phyloP scores from a whole-genome alignment of 2,797 vertebrate genomes.

The Enteromius anoplus region DNA sequence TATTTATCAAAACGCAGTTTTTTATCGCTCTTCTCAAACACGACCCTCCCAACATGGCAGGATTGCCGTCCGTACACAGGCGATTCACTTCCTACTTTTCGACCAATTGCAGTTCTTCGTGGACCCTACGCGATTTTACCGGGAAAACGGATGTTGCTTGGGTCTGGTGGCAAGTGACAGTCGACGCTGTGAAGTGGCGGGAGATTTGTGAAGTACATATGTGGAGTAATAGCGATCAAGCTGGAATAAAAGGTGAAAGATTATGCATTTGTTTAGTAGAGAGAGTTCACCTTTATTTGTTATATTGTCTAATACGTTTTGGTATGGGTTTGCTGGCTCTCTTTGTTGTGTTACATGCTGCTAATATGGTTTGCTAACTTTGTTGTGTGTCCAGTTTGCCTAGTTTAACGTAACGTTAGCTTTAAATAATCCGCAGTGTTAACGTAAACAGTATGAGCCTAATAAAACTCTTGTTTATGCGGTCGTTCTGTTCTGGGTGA shows the following conservation, averaged over 20 bases:
- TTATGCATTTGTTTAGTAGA: not conserved
- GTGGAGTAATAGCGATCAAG: not conserved
- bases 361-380: slow-evolving; percentile 21
- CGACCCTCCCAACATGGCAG: slow-evolving; percentile 41
- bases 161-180: slow-evolving; percentile 59
- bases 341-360: slow-evolving; percentile 1
- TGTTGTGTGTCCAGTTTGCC: slow-evolving; percentile 6
- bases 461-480: not conserved
- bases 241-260: slow-evolving; percentile 39
- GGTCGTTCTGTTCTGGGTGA: not conserved
- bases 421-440: not conserved
- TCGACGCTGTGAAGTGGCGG: slow-evolving; percentile 70
- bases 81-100: slow-evolving; percentile 25
- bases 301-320: not conserved
- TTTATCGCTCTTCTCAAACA: not conserved
- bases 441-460: not conserved
- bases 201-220: slow-evolving; percentile 62
- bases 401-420: not conserved
- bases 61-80: not conserved
- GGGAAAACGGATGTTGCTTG: slow-evolving; percentile 59
- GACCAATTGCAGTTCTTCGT: slow-evolving; percentile 45
- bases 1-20: not conserved
- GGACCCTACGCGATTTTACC: slow-evolving; percentile 48
- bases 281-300: not conserved
- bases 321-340: not conserved